Conservation (phyloP, 2,888 invertebrate species). For the Adelphocoris suturalis region DNA sequence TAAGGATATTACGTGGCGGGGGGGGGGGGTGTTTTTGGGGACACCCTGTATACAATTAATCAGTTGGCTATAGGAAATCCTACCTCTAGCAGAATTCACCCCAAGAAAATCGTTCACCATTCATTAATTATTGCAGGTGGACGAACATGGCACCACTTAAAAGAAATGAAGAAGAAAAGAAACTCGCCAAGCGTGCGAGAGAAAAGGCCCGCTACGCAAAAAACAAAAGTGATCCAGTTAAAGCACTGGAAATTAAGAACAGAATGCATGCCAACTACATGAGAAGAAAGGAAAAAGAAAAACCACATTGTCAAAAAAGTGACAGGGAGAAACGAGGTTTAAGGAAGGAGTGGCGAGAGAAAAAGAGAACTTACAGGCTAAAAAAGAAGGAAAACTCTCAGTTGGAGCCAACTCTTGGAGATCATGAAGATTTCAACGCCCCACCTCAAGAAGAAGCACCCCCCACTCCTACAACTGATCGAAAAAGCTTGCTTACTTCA, state of each 20-base stretch:
- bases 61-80: too few species aligned
- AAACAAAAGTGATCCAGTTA: conserved; percentile 9
- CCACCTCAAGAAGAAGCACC: not conserved
- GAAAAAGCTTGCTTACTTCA: not conserved
- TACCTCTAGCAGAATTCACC: too few species aligned
- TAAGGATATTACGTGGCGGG: too few species aligned
- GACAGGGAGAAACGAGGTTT: conserved; percentile 21
- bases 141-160: conserved; percentile 8
- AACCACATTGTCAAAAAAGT: conserved; percentile 20
- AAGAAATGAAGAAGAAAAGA: not conserved
- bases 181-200: conserved; percentile 14
- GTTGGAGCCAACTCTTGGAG: not conserved
- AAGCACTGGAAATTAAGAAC: not conserved
- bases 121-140: not conserved
- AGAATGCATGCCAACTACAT: conserved; percentile 24
- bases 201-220: not conserved
- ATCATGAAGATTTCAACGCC: too few species aligned
- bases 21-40: too few species aligned
- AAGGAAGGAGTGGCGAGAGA: conserved; percentile 46
- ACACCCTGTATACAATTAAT: too few species aligned
- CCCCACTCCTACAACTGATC: not conserved
- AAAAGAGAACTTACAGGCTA: conserved; percentile 46
- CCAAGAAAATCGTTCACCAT: too few species aligned
- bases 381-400: not conserved
- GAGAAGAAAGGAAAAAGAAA: conserved; percentile 44